Percentiles rank a stretch among this genome's conserved stretches.
phyloP scores from a whole-genome alignment of 2,888 invertebrate genomes.

The Limnephilus marmoratus region DNA sequence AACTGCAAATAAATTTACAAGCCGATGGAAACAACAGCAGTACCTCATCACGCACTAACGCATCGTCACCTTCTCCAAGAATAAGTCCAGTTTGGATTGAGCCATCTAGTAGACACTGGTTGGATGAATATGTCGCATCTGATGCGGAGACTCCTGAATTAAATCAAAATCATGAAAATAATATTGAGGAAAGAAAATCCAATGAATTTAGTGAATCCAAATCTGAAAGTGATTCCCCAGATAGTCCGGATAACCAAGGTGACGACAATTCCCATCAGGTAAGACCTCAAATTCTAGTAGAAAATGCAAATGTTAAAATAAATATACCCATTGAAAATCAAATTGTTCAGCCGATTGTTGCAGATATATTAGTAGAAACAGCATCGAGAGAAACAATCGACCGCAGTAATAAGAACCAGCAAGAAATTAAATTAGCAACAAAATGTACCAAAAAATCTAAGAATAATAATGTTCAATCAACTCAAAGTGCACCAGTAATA shows the following conservation, averaged over 20 bases:
- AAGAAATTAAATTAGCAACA: neutral
- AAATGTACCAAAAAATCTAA: slow-evolving; percentile 12
- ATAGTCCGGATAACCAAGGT: slow-evolving; percentile 29
- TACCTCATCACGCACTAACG: neutral
- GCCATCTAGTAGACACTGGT: neutral
- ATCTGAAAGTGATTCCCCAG: slow-evolving; percentile 67
- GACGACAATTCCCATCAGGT: slow-evolving; percentile 49
- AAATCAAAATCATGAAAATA: neutral
- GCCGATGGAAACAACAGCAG: slow-evolving; percentile 3
- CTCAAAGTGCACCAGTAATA: neutral
- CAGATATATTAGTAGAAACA: slow-evolving; percentile 48
- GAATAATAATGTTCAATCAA: neutral
- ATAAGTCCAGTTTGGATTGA: neutral
- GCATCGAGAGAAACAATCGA: slow-evolving; percentile 7
- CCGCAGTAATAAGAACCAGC: neutral
- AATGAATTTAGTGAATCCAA: slow-evolving; percentile 23
- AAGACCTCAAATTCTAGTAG: slow-evolving; percentile 48
- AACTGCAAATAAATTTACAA: neutral
- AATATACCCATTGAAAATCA: slow-evolving; percentile 47
- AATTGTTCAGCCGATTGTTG: slow-evolving; percentile 54
- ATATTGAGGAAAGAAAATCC: slow-evolving; percentile 3
- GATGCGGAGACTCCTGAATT: neutral
- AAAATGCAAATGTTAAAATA: slow-evolving; percentile 41
- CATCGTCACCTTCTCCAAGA: neutral
- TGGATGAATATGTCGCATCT: slow-evolving; percentile 18